Percentiles rank a stretch among this genome's conserved stretches.
Evolutionary conservation across 2,888 invertebrate species (phyloP).

Genomic region (Eupithecia exiguata): DNA sequence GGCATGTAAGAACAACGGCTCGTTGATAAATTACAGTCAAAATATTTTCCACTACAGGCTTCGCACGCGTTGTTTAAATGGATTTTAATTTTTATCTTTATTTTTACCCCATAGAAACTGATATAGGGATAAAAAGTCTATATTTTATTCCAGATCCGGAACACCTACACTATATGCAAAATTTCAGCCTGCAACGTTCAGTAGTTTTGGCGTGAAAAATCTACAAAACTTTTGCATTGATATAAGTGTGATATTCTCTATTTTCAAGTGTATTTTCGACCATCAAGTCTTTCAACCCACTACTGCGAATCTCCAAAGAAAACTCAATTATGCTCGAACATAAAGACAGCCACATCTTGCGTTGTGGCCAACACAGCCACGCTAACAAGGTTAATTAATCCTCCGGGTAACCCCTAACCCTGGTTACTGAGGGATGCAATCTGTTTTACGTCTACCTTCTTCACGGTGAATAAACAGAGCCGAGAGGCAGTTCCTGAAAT

Average conservation of each 20-base stretch:
- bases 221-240: not conserved
- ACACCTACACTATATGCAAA: too few species aligned
- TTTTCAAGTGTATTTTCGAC: not conserved
- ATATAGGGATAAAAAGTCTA: too few species aligned
- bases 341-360: constrained; percentile 27
- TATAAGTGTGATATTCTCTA: not conserved
- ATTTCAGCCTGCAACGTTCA: too few species aligned
- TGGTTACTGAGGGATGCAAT: constrained; percentile 10
- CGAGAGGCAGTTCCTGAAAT: too few species aligned
- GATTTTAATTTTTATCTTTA: too few species aligned
- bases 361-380: constrained; percentile 23
- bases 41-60: too few species aligned
- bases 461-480: not conserved
- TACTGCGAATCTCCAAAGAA: not conserved
- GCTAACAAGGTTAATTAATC: constrained; percentile 42
- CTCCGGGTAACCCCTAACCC: constrained; percentile 25
- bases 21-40: too few species aligned
- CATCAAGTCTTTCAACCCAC: not conserved
- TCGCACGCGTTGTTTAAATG: too few species aligned
- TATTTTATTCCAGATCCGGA: too few species aligned
- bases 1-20: too few species aligned
- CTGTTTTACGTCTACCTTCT: constrained; percentile 6
- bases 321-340: constrained; percentile 35
- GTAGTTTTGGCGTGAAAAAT: not conserved
- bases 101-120: too few species aligned